phyloP scores from a whole-genome alignment of 2,113 vertebrate species.

The Colius striatus region DNA sequence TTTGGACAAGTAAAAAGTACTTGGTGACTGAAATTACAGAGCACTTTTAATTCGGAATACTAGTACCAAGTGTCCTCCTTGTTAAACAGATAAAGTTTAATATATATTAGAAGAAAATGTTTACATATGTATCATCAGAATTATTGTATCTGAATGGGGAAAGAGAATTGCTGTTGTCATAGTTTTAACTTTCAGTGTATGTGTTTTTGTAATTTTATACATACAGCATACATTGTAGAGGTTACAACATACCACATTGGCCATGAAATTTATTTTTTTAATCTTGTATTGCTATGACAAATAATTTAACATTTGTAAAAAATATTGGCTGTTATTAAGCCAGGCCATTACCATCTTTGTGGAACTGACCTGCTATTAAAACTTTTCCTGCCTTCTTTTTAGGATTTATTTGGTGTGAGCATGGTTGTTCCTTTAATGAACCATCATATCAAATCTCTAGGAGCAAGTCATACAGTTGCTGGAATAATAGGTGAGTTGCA shows the following conservation, averaged over 20 bases:
- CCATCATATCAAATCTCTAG: conserved; percentile 90
- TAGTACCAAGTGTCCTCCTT: neutral
- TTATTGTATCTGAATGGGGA: neutral
- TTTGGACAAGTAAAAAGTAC: neutral
- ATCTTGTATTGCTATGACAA: neutral
- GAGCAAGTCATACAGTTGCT: conserved; percentile 90
- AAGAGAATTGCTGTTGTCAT: neutral
- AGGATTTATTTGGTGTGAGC: conserved; percentile 98
- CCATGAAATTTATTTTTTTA: neutral
- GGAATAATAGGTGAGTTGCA: conserved; percentile 88
- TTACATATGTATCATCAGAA: neutral
- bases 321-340: neutral
- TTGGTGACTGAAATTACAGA: neutral
- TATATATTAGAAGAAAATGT: neutral
- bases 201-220: neutral
- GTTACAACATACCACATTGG: neutral
- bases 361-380: neutral
- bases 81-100: neutral
- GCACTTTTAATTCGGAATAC: neutral
- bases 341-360: neutral
- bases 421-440: conserved; percentile 93
- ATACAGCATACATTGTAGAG: neutral
- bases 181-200: neutral
- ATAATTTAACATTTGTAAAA: neutral
- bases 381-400: conserved; percentile 21